Evolutionary conservation across 2,113 vertebrate genomes (phyloP).

Genomic region (Cyanoramphus novaezelandiae): DNA sequence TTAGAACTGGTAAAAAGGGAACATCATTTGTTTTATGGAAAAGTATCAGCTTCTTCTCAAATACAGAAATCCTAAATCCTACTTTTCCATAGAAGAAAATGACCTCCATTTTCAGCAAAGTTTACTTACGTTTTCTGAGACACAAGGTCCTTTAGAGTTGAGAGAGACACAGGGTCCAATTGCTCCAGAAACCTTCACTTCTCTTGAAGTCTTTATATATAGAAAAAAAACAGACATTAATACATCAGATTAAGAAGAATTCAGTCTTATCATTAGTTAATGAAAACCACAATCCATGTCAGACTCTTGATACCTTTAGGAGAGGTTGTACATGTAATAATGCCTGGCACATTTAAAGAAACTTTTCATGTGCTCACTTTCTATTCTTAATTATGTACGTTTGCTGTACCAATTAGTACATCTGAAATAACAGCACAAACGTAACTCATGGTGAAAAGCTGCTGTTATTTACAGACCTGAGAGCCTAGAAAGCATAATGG

Average conservation of each 20-base stretch:
- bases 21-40: background rate
- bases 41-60: background rate
- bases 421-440: background rate
- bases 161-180: slow-evolving; percentile 96
- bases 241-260: background rate
- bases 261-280: background rate
- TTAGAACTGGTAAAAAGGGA: background rate
- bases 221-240: slow-evolving; percentile 35
- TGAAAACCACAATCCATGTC: background rate
- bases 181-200: slow-evolving; percentile 95
- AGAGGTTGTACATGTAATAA: background rate
- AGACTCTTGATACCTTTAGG: background rate
- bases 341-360: background rate
- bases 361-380: background rate
- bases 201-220: slow-evolving; percentile 88
- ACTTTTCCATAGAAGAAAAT: background rate
- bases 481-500: background rate
- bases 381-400: background rate
- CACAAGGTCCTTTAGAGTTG: slow-evolving; percentile 93
- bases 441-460: background rate
- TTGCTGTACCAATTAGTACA: background rate
- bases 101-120: background rate
- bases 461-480: background rate
- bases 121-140: slow-evolving; percentile 93
- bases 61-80: background rate